Conservation (phyloP, 1,140 invertebrate genomes). For the Polypedilum pembai region DNA sequence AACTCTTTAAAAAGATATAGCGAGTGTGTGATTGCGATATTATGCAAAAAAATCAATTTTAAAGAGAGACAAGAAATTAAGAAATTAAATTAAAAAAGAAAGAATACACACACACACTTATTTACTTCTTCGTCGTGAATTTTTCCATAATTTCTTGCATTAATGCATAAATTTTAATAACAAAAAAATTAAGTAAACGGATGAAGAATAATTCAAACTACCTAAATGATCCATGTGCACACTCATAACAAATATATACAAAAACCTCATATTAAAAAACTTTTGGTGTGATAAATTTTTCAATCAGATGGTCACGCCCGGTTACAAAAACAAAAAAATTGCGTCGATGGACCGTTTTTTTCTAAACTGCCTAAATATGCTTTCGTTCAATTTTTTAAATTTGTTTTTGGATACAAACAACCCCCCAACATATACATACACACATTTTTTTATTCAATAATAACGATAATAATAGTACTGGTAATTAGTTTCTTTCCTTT, state of each 20-base stretch:
- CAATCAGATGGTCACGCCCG: slow-evolving; percentile 7
- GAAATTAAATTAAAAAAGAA: slow-evolving; percentile 1
- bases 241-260: slow-evolving; percentile 1
- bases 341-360: slow-evolving; percentile 9
- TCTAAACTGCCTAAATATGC: background rate
- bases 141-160: background rate
- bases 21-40: background rate
- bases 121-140: slow-evolving; percentile 16
- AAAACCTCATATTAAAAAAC: background rate
- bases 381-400: no score
- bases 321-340: background rate
- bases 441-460: no score
- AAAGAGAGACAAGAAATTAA: background rate
- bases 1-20: background rate
- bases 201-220: background rate
- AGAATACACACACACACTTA: background rate
- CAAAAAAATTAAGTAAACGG: background rate
- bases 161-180: background rate
- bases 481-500: no score
- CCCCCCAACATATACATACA: no score
- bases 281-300: slow-evolving; percentile 9
- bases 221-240: slow-evolving; percentile 11
- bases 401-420: no score
- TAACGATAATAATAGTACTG: no score
- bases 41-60: background rate